Conservation (phyloP, 2,797 vertebrate genomes). For the Danio choprae region DNA sequence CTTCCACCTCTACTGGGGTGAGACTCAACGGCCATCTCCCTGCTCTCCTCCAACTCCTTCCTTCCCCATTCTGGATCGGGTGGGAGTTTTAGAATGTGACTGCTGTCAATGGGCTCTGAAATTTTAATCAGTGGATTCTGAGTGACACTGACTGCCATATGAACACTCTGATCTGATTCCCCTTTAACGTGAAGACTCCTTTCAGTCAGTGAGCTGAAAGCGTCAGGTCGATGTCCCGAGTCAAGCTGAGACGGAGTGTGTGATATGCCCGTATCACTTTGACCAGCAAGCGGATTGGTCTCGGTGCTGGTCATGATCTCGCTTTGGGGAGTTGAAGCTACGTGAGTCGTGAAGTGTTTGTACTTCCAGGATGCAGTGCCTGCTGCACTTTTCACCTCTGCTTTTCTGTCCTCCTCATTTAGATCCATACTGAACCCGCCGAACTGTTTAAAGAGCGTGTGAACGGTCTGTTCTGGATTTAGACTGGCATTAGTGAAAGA, state of each 20-base stretch:
- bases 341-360: slow-evolving; percentile 67
- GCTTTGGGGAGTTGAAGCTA: slow-evolving; percentile 69
- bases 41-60: slow-evolving; percentile 64
- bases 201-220: slow-evolving; percentile 69
- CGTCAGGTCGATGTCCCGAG: slow-evolving; percentile 64
- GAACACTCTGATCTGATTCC: slow-evolving; percentile 67
- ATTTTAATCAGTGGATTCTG: slow-evolving; percentile 72
- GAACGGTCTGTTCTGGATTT: slow-evolving; percentile 61
- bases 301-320: slow-evolving; percentile 67
- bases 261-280: slow-evolving; percentile 69
- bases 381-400: slow-evolving; percentile 59
- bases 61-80: slow-evolving; percentile 71
- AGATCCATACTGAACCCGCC: slow-evolving; percentile 59
- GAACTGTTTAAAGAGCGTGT: slow-evolving; percentile 63
- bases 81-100: slow-evolving; percentile 80
- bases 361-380: slow-evolving; percentile 60
- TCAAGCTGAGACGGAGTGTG: slow-evolving; percentile 68
- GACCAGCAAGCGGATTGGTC: slow-evolving; percentile 63
- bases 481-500: slow-evolving; percentile 67
- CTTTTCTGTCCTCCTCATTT: slow-evolving; percentile 63
- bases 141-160: slow-evolving; percentile 64
- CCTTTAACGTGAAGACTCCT: slow-evolving; percentile 65
- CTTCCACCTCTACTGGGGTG: slow-evolving; percentile 62
- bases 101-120: slow-evolving; percentile 71
- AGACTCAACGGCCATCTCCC: slow-evolving; percentile 60